phyloP scores from a whole-genome alignment of 2,113 vertebrate species.

The Centrocercus urophasianus region DNA sequence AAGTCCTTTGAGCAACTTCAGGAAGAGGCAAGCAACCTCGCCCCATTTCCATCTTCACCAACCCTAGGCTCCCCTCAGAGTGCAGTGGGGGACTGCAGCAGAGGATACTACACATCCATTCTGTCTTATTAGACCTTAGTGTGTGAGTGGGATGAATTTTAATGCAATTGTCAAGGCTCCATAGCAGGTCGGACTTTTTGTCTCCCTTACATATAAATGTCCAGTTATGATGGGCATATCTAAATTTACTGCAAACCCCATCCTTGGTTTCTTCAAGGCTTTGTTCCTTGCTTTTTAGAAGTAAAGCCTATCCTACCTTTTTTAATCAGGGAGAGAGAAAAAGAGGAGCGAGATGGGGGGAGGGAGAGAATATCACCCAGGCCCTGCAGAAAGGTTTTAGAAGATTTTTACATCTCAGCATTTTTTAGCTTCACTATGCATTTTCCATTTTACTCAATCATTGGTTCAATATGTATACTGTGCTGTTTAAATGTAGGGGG shows the following conservation, averaged over 20 bases:
- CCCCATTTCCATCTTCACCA: not conserved
- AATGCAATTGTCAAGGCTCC: not conserved
- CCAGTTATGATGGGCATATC: not conserved
- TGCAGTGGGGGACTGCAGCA: not conserved
- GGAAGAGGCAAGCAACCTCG: accelerated
- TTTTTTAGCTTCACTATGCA: conserved; percentile 16
- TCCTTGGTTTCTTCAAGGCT: not conserved
- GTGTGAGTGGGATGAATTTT: not conserved
- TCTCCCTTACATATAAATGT: not conserved
- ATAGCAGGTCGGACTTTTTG: not conserved
- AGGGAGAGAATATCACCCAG: not conserved
- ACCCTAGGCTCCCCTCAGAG: not conserved
- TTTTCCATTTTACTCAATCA: conserved; percentile 19
- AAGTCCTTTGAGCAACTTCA: not conserved
- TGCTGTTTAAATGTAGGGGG: conserved; percentile 44
- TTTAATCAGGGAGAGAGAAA: not conserved
- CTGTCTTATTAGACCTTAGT: not conserved
- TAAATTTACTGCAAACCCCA: not conserved
- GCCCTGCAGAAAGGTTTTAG: conserved; percentile 6
- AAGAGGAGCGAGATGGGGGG: accelerated
- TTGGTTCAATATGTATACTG: conserved; percentile 57
- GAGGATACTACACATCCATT: not conserved
- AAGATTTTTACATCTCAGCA: conserved; percentile 28
- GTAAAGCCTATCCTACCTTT: not conserved
- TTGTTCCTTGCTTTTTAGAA: not conserved